phyloP scores from a whole-genome alignment of 2,113 vertebrate species.

The Varanus komodoensis region DNA sequence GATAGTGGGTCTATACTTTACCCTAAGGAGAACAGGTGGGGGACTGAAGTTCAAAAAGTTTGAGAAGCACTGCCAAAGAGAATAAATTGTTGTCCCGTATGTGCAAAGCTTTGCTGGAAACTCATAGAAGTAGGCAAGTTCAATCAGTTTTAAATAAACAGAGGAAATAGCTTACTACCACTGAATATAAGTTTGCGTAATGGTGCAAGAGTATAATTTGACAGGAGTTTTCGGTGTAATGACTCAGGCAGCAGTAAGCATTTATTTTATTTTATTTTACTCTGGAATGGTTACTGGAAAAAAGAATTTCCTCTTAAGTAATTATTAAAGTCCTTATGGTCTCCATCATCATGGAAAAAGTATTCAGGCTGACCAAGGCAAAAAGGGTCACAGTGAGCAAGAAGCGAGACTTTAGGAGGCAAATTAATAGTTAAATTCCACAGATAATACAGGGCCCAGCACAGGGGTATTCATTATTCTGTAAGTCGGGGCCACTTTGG shows the following conservation, averaged over 20 bases:
- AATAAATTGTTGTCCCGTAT: not conserved
- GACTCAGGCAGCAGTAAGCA: not conserved
- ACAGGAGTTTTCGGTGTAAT: not conserved
- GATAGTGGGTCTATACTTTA: not conserved
- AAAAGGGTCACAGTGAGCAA: not conserved
- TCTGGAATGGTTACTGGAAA: not conserved
- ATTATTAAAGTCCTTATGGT: not conserved
- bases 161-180: not conserved
- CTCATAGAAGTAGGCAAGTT: not conserved
- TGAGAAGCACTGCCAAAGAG: not conserved
- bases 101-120: not conserved
- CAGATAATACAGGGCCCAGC: not conserved
- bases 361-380: not conserved
- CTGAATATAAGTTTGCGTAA: not conserved
- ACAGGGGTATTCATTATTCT: not conserved
- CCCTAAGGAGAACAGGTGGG: not conserved
- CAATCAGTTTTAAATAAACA: not conserved
- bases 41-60: not conserved
- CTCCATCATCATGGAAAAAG: not conserved
- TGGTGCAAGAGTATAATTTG: not conserved
- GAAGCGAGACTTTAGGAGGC: not conserved
- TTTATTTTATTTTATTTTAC: slow-evolving; percentile 2
- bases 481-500: too few species aligned
- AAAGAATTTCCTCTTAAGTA: not conserved
- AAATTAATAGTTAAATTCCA: not conserved